phyloP scores from a whole-genome alignment of 2,888 invertebrate species.

The Fissipunctia ypsillon region DNA sequence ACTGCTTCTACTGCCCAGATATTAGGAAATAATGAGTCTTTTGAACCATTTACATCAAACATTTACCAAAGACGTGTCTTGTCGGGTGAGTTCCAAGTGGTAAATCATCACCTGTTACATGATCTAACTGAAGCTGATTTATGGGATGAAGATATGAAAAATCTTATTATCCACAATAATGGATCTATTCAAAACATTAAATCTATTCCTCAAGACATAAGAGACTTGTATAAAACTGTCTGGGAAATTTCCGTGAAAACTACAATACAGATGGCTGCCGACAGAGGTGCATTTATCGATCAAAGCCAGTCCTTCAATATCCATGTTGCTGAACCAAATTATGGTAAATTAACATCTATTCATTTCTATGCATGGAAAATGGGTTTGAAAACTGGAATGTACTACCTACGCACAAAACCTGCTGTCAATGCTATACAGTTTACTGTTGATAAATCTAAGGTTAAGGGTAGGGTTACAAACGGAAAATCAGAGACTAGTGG shows the following conservation, averaged over 20 bases:
- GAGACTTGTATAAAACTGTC: slow-evolving; percentile 97
- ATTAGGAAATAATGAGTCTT: slow-evolving; percentile 99
- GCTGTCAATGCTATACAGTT: slow-evolving; percentile 99
- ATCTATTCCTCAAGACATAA: slow-evolving; percentile 95
- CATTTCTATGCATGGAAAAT: slow-evolving; percentile 99
- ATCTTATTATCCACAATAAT: slow-evolving; percentile 96
- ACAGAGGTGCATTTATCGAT: slow-evolving; percentile 99
- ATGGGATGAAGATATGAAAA: slow-evolving; percentile 99
- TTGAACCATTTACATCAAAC: slow-evolving; percentile 99
- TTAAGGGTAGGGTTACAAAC: slow-evolving; percentile 72
- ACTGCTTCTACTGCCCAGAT: slow-evolving; percentile 99
- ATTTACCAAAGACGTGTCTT: slow-evolving; percentile 98
- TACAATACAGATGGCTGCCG: slow-evolving; percentile 98
- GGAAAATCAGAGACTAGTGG: slow-evolving; percentile 78
- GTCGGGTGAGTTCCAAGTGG: slow-evolving; percentile 98
- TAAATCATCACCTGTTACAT: slow-evolving; percentile 98
- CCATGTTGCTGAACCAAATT: slow-evolving; percentile 98
- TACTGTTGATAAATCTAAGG: slow-evolving; percentile 96
- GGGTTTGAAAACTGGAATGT: slow-evolving; percentile 99
- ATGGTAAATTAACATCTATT: slow-evolving; percentile 98
- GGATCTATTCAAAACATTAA: slow-evolving; percentile 98
- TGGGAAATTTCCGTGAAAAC: slow-evolving; percentile 99
- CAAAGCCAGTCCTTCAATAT: slow-evolving; percentile 99
- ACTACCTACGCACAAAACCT: slow-evolving; percentile 98
- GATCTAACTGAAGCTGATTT: slow-evolving; percentile 97